A percentile compares a stretch with the other conserved stretches of the same genome.
phyloP scores from a whole-genome alignment of 1,140 invertebrate genomes.

The Mactra quadrangularis region DNA sequence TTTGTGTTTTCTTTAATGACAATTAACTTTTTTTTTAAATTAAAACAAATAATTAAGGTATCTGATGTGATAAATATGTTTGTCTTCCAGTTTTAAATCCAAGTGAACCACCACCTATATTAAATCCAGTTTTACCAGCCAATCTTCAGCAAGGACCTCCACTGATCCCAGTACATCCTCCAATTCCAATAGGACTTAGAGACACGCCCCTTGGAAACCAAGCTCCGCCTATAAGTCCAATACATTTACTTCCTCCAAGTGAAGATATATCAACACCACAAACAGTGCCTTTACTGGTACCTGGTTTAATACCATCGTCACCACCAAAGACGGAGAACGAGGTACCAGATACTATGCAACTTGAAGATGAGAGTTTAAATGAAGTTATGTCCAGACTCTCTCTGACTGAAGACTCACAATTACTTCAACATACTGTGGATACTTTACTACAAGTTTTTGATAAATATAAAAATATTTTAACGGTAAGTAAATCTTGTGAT shows the following conservation, averaged over 20 bases:
- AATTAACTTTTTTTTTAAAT: background rate
- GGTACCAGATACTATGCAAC: background rate
- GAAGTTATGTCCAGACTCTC: slow-evolving; percentile 36
- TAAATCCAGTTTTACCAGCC: slow-evolving; percentile 46
- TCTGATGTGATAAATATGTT: too few relatives aligned
- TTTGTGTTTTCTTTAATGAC: background rate
- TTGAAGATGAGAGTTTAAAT: slow-evolving; percentile 27
- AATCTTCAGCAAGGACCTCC: slow-evolving; percentile 41
- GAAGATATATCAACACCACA: slow-evolving; percentile 42
- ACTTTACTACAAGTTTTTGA: slow-evolving; percentile 32
- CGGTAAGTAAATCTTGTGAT: slow-evolving; percentile 23
- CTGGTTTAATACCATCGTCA: slow-evolving; percentile 24
- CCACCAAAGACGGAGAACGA: background rate
- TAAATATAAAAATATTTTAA: slow-evolving; percentile 47
- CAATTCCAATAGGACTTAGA: slow-evolving; percentile 37
- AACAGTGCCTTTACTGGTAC: slow-evolving; percentile 48
- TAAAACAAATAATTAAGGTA: too few relatives aligned
- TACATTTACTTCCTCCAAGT: slow-evolving; percentile 45
- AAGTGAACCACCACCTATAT: slow-evolving; percentile 32
- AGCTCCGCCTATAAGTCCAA: slow-evolving; percentile 42
- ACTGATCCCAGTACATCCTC: background rate
- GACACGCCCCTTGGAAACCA: slow-evolving; percentile 62
- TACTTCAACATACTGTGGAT: slow-evolving; percentile 7
- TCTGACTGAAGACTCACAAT: slow-evolving; percentile 13
- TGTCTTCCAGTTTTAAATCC: slow-evolving; percentile 56